Base-by-base conservation (phyloP, 2,113 vertebrate species). In the Bostrychus sinensis region DNA sequence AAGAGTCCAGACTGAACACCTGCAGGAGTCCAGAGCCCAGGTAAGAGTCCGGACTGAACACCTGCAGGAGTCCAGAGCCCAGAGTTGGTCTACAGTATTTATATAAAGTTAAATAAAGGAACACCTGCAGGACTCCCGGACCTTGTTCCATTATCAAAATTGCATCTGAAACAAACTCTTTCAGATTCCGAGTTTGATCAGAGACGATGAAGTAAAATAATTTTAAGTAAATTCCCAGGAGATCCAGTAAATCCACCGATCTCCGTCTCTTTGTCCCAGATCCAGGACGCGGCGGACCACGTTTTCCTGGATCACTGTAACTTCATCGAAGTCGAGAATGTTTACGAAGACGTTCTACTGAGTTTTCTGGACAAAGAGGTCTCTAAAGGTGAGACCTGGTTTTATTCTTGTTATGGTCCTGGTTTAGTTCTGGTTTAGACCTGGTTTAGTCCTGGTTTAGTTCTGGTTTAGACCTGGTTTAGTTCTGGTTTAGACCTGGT, bases 321-420 rank as follows among this genome's bases (percentile, higher is more conserved):
- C 2, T 93, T 96, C 80, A 93, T 98, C 72, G 92, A 95, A 1
- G 93, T 96, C 5, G 94, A 96, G 77, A 96, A 96, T 0, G 90
- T 96, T 19, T 98, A 96, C 0, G 96, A 98, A 72, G 92, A 91
- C 73, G 91, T 97, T 87, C 88, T 98, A 3, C 72, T 94, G 70
- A 89, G 94, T 62, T 92, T 50, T 0, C 88, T 97, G 75, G 92
- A 95, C 30, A 86, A 90, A 62, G 95, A 98, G 69, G 85, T 93
- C 26, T 80, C 89, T 58, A 95, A 93, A 94, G 96, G 96, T 96
- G 87, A 56, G 43, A 30, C 25, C 5, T 30, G 2, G 55, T 20
- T 46, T 41, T n/a, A n/a, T n/a, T n/a, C n/a, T n/a, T 13, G 20
- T 22, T 13, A 9, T 12, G 5, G 41, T 20, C 41, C 41, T 20